phyloP scores from a whole-genome alignment of 2,113 vertebrate species.

The Vidua chalybeata region DNA sequence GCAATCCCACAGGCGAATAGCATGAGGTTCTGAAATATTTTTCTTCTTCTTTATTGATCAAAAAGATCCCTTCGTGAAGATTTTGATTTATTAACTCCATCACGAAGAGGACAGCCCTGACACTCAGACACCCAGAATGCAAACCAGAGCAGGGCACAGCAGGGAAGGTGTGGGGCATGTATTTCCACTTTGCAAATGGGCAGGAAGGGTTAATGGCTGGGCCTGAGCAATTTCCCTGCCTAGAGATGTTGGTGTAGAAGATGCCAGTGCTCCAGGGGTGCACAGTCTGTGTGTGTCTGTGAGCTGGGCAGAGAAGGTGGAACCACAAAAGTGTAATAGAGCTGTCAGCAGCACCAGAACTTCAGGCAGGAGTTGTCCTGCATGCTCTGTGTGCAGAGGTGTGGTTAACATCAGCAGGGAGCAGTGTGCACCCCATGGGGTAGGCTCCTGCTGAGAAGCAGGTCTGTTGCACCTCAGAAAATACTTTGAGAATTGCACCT shows the following conservation, averaged over 20 bases:
- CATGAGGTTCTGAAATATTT: not conserved
- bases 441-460: not conserved
- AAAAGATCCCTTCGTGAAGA: not conserved
- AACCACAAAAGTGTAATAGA: not conserved
- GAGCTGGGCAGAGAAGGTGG: not conserved
- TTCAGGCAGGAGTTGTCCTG: not conserved
- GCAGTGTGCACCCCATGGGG: not conserved
- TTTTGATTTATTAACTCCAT: not conserved
- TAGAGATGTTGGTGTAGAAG: not conserved
- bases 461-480: not conserved
- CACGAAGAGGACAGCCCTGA: not conserved
- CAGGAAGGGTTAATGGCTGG: not conserved
- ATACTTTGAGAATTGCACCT: not conserved
- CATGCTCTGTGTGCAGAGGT: not conserved
- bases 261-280: not conserved
- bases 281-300: not conserved
- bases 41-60: not conserved
- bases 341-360: not conserved
- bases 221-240: not conserved
- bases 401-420: not conserved
- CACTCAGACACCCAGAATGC: not conserved
- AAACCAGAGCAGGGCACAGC: not conserved
- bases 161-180: not conserved
- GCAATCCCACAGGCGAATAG: not conserved
- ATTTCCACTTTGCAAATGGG: rapidly evolving